Base-by-base conservation (phyloP, 2,113 vertebrate species). In the Zootoca vivipara region DNA sequence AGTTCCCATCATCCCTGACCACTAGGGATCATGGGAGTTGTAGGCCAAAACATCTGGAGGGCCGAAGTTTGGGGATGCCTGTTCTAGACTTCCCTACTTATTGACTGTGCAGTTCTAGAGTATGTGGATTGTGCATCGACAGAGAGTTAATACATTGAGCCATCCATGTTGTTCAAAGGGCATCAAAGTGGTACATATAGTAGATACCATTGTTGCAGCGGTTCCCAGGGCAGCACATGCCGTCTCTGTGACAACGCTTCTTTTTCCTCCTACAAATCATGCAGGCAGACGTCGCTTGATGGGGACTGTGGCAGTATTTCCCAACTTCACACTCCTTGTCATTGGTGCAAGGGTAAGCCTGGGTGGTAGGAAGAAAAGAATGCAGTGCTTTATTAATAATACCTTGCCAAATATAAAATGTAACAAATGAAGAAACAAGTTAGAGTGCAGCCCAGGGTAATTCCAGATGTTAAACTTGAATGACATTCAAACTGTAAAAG, bases 161-260 rank as follows among this genome's bases (percentile, higher is more conserved):
- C 46, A 78, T 78, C 56, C 52, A 78, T 12, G 5, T 56, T 42
- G 73, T 20, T 56, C 0, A 33, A n/a, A 81, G 56, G 26, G 12
- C 80, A 6, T 77, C 30, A 85, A 7, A 46, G 69, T 2, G 10
- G 13, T 8, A 30, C 62, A 18, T 15, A 62, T 62, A 20, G 58
- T 62, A 73, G 0, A 1, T 96, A 99, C 99, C 98, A 5, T 98
- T 99, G 87, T 98, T 99, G 95, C 99, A 99, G 94, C 97, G 98
- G 95, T 98, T 98, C 40, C 98, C 98, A 0, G 98, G 97, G 93
- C 99, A 99, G 89, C 99, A 99, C 99, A 99, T 99, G 94, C 97
- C 96, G 0, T 99, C 98, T 94, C 98, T 96, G 42, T 98, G 98
- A 92, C 99, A 99, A 10, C 99, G 98, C 91, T 97, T 99, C 98